Base-by-base conservation (phyloP, 1,140 invertebrate species). In the Drosophila nigromelanica region DNA sequence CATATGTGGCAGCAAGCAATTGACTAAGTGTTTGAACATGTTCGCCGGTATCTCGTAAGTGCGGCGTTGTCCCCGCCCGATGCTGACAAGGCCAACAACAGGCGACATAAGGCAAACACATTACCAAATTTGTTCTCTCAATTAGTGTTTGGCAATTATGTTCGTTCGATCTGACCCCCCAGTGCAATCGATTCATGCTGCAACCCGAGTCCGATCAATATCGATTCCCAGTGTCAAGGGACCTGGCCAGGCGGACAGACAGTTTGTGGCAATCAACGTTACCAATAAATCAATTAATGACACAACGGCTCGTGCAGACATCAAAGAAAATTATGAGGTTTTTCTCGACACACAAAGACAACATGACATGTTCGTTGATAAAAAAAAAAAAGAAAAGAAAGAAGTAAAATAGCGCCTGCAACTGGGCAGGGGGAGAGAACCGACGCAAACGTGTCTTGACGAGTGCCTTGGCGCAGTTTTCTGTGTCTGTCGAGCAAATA, bases 201-300 rank as follows among this genome's bases (percentile, higher is more conserved):
- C 27, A 14, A 50, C 33, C 24, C 7, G 3, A 14, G 30, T 12
- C 12, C 7, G 61, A 71, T 62, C 48, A 52, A 33, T 52, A 54
- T 70, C 40, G 14, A 39, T 50, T 18, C 7, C 39, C 18, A 67
- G 21, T 14, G 45, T 45, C 14, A 33, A 58, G 21, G 30, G 33
- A 21, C 6, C 8, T n/a, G 42, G 18, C 11, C 30, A 45, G 40
- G 5, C 5, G 24, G 42, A 37, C 47, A 43, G 18, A 18, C 59
- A 63, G 33, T 33, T 35, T 47, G 52, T 59, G 66, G 35, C 73
- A 74, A 73, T 66, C 67, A 56, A 76, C 51, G 63, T 76, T 73
- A 42, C 72, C 68, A 73, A 86, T 87, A 87, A 86, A 86, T 86
- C 82, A 86, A 89, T 86, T 86, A 86, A 86, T 64, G 82, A 61